phyloP scores from a whole-genome alignment of 2,797 vertebrate species.

The Balearica regulorum region DNA sequence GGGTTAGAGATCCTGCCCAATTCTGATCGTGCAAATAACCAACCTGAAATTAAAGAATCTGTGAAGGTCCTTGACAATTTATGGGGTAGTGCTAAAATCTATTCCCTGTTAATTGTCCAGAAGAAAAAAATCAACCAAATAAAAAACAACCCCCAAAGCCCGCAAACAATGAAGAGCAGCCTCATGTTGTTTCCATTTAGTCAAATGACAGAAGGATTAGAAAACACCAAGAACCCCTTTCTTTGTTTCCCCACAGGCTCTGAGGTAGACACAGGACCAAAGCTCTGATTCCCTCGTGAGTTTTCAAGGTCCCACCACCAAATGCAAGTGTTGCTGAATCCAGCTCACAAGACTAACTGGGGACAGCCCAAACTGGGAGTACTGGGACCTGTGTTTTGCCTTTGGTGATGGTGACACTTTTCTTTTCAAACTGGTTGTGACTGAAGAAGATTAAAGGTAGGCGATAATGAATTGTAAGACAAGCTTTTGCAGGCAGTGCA shows the following conservation, averaged over 20 bases:
- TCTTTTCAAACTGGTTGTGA: background rate
- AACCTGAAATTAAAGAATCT: slow-evolving; percentile 63
- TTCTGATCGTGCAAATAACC: slow-evolving; percentile 54
- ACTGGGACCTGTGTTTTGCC: background rate
- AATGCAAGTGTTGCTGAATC: background rate
- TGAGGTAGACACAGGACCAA: background rate
- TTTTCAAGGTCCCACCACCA: background rate
- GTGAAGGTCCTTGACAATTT: slow-evolving; percentile 45
- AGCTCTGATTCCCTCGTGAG: background rate
- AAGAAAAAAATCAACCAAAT: background rate
- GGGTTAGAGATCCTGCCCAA: slow-evolving; percentile 58
- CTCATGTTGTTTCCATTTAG: background rate
- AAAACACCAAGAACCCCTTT: background rate
- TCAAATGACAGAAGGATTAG: background rate
- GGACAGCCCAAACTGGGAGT: background rate
- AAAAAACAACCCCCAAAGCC: background rate
- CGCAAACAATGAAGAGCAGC: background rate
- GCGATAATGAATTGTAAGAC: background rate
- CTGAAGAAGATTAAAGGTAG: background rate
- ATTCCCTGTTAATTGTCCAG: background rate
- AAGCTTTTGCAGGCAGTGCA: background rate
- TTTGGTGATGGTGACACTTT: background rate
- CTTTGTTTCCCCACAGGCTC: background rate
- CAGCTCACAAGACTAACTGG: background rate
- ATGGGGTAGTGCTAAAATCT: background rate